A percentile compares a stretch with the other conserved stretches of the same genome.
Evolutionary conservation across 2,888 invertebrate genomes (phyloP).

Genomic region (Netelia inedita): DNA sequence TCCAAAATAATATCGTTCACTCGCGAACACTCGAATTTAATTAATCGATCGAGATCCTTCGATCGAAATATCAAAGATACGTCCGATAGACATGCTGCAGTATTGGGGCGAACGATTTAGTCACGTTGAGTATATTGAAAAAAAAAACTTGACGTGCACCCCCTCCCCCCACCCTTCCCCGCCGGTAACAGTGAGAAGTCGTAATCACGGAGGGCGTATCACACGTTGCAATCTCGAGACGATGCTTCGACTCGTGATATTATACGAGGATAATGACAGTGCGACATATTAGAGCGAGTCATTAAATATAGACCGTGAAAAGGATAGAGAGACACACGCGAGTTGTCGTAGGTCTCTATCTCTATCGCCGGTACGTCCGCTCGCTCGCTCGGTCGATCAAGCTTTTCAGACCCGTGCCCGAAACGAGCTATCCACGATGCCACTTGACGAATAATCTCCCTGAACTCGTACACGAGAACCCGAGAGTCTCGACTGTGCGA

Average conservation of each 20-base stretch:
- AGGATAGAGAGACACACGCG: conserved; percentile 32
- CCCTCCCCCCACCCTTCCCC: neutral
- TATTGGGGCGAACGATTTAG: neutral
- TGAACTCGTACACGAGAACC: neutral
- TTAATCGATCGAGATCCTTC: neutral
- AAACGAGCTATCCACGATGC: conserved; percentile 1
- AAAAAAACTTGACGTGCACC: neutral
- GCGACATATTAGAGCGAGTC: conserved; percentile 16
- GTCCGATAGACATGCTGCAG: neutral
- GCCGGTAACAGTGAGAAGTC: conserved; percentile 7
- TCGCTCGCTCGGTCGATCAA: conserved; percentile 53
- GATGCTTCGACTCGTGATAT: neutral
- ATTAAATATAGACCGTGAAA: conserved; percentile 8
- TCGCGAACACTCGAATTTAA: neutral
- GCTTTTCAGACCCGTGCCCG: conserved; percentile 28
- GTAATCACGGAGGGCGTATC: conserved; percentile 46
- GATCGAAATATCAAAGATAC: neutral
- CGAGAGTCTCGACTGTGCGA: neutral
- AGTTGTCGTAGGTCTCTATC: neutral
- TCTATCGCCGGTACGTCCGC: neutral
- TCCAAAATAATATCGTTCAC: neutral
- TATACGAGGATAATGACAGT: conserved; percentile 1
- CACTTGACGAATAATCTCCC: neutral
- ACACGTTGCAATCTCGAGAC: conserved; percentile 15
- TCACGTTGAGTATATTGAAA: neutral